Conservation (phyloP, 2,888 invertebrate genomes). For the Drosophila antonietae region DNA sequence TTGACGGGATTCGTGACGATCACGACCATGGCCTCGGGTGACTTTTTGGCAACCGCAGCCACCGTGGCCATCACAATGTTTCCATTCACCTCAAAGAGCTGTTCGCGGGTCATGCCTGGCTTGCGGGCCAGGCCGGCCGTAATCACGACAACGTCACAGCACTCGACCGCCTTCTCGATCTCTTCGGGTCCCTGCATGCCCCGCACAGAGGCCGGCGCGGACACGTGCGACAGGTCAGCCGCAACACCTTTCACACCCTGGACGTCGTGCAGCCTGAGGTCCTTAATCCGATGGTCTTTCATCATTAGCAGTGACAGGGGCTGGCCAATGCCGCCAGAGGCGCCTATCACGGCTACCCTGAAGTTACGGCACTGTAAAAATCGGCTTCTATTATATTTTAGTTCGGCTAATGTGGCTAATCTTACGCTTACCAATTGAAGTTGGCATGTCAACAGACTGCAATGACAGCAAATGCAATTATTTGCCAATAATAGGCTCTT, state of each 20-base stretch:
- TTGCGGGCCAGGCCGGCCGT: constrained; percentile 98
- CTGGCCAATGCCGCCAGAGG: constrained; percentile 98
- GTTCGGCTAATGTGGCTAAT: background rate
- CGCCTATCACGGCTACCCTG: constrained; percentile 92
- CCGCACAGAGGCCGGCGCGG: constrained; percentile 91
- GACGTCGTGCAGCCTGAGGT: constrained; percentile 95
- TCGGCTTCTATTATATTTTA: background rate
- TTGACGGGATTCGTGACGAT: constrained; percentile 99
- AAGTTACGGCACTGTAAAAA: constrained; percentile 70
- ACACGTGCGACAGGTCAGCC: constrained; percentile 97
- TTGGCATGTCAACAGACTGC: background rate
- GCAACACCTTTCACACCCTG: constrained; percentile 96
- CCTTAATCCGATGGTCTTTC: constrained; percentile 91
- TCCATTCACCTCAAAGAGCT: constrained; percentile 98
- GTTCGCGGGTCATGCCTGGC: constrained; percentile 98
- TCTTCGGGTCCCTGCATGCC: constrained; percentile 86
- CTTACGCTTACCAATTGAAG: constrained; percentile 15
- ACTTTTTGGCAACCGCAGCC: constrained; percentile 89
- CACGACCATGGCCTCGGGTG: constrained; percentile 95
- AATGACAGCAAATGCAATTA: background rate
- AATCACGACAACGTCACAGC: constrained; percentile 93
- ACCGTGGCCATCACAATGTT: constrained; percentile 95
- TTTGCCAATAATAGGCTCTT: background rate
- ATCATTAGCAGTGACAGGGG: constrained; percentile 96
- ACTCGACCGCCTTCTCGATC: constrained; percentile 91